A percentile compares a stretch with the other conserved stretches of the same genome.
These are phyloP conservation scores for Toxonevra muliebris DNA, from an alignment of 2,888 invertebrate genomes.

Conservation along the genomic window DNA sequence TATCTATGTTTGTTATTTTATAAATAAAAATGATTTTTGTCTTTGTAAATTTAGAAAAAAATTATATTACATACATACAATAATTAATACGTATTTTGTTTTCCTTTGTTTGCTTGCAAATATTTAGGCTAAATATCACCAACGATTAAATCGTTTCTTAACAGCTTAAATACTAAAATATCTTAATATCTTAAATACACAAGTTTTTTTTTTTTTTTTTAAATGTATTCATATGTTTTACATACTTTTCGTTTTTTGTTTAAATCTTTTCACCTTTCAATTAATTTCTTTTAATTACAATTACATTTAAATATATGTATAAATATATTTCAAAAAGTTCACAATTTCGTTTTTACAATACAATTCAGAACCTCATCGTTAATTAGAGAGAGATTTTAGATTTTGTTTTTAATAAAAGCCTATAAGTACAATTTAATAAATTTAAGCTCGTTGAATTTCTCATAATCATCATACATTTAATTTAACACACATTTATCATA, in stretches of 20 bases:
- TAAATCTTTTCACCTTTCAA: background rate
- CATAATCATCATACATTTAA: background rate
- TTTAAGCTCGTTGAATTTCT: slow-evolving; percentile 1
- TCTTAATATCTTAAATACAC: background rate
- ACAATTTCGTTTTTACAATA: background rate
- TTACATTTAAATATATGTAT: too few relatives aligned
- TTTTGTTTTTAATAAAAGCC: too few relatives aligned
- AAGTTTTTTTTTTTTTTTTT: background rate
- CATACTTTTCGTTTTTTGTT: slow-evolving; percentile 30
- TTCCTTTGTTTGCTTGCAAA: slow-evolving; percentile 29
- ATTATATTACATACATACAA: too few relatives aligned
- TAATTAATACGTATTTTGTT: too few relatives aligned
- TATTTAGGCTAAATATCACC: slow-evolving; percentile 64
- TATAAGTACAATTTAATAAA: background rate
- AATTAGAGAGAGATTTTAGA: too few relatives aligned
- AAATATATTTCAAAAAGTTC: background rate
- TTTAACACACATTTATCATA: background rate
- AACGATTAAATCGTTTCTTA: slow-evolving; percentile 62
- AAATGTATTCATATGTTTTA: slow-evolving; percentile 35
- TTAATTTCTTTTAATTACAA: too few relatives aligned
- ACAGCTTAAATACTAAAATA: slow-evolving; percentile 25
- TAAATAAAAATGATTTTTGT: too few relatives aligned
- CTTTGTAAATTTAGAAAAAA: too few relatives aligned
- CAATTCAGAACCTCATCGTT: too few relatives aligned
- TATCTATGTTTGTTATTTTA: too few relatives aligned